phyloP scores from a whole-genome alignment of 2,888 invertebrate species.

The Cancer borealis region DNA sequence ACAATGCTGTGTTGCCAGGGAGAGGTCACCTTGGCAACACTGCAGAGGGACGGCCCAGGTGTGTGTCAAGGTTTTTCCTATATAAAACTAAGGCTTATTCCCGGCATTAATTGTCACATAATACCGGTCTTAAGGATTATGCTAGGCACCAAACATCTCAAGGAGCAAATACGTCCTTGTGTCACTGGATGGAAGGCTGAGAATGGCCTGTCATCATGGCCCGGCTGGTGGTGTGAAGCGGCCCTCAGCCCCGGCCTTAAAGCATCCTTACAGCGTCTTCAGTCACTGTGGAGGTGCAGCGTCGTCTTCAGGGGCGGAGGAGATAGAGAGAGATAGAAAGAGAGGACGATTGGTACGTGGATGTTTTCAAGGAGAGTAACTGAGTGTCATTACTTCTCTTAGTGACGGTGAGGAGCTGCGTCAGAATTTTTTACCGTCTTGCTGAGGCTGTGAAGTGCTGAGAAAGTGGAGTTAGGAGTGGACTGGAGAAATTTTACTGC shows the following conservation, averaged over 20 bases:
- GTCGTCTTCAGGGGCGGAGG: neutral
- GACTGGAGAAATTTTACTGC: too few species aligned
- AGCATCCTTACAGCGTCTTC: constrained; percentile 21
- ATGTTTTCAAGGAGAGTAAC: neutral
- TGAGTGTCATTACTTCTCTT: constrained; percentile 20
- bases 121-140: neutral
- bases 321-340: neutral
- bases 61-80: neutral
- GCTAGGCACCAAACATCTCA: neutral
- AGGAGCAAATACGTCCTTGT: neutral
- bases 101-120: constrained; percentile 26
- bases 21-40: neutral
- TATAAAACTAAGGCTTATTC: neutral
- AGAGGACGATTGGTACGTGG: neutral
- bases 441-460: neutral
- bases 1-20: neutral
- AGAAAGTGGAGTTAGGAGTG: neutral
- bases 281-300: neutral
- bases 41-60: neutral
- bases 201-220: neutral
- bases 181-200: neutral
- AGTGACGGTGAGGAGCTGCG: neutral
- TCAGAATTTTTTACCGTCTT: neutral
- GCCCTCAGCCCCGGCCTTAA: neutral
- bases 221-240: neutral